These are phyloP conservation scores for Trisateles emortualis DNA, from an alignment of 2,888 invertebrate genomes.

Conservation along the genomic window DNA sequence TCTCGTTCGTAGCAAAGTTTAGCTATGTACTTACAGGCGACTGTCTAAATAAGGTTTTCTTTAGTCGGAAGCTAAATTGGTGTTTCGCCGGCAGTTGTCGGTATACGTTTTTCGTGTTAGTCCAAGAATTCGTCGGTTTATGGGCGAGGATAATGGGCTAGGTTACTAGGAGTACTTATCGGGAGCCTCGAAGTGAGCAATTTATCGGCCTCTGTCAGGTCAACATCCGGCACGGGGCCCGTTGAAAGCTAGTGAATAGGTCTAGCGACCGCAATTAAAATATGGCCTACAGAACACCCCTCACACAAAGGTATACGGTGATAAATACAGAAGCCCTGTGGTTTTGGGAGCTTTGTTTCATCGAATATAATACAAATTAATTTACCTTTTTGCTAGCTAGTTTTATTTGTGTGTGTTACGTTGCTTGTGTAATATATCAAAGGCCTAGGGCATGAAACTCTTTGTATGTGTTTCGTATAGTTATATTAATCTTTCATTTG, in stretches of 20 bases:
- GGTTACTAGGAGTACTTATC: slow-evolving; percentile 30
- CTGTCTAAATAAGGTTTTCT: slow-evolving; percentile 29
- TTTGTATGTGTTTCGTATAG: no score
- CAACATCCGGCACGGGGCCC: slow-evolving; percentile 40
- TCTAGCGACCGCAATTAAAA: slow-evolving; percentile 47
- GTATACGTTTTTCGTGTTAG: slow-evolving; percentile 33
- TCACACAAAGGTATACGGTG: slow-evolving; percentile 25
- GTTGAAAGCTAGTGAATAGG: slow-evolving; percentile 44
- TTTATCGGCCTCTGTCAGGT: slow-evolving; percentile 40
- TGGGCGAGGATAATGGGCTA: slow-evolving; percentile 31
- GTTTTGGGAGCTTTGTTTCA: slow-evolving; percentile 21
- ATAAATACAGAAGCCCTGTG: slow-evolving; percentile 34
- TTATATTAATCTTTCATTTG: no score
- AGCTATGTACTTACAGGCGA: slow-evolving; percentile 9
- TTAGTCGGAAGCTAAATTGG: slow-evolving; percentile 28
- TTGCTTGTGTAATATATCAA: slow-evolving; percentile 16
- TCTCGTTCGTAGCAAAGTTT: slow-evolving; percentile 21
- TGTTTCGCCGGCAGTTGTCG: slow-evolving; percentile 21
- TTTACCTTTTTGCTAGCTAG: slow-evolving; percentile 27
- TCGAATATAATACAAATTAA: slow-evolving; percentile 28
- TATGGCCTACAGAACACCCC: slow-evolving; percentile 33
- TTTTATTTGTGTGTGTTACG: slow-evolving; percentile 33
- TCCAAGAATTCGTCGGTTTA: slow-evolving; percentile 42
- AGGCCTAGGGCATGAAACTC: no score
- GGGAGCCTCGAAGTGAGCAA: slow-evolving; percentile 38